phyloP scores from a whole-genome alignment of 2,888 invertebrate genomes.

The Cyclophora punctaria region DNA sequence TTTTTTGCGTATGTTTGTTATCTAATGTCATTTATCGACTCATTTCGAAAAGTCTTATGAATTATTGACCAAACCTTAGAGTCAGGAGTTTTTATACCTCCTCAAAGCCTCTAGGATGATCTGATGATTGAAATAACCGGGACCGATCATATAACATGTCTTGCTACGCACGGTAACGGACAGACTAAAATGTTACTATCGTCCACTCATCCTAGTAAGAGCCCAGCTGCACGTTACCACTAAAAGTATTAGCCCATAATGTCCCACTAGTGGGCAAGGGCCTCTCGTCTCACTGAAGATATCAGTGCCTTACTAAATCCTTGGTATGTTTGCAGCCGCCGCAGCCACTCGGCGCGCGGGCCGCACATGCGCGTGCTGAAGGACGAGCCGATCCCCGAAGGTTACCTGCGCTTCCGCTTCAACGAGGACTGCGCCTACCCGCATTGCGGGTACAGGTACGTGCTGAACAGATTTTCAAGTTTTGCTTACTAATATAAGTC shows the following conservation, averaged over 20 bases:
- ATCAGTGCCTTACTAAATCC: no score
- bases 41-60: not conserved
- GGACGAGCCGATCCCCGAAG: slow-evolving; percentile 92
- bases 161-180: no score
- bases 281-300: no score
- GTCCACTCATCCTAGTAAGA: no score
- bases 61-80: not conserved
- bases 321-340: slow-evolving; percentile 33
- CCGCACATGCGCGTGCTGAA: slow-evolving; percentile 84
- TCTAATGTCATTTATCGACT: no score
- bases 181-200: no score
- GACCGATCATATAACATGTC: no score
- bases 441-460: slow-evolving; percentile 86
- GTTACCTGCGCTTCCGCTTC: slow-evolving; percentile 90
- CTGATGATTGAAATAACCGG: no score
- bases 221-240: no score
- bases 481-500: not conserved
- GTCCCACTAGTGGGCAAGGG: no score
- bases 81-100: not conserved
- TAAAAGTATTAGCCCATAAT: no score
- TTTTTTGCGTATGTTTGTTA: not conserved
- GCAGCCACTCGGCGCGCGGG: slow-evolving; percentile 51
- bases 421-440: slow-evolving; percentile 94
- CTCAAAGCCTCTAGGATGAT: no score
- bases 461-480: not conserved